Evolutionary conservation across 2,113 vertebrate species (phyloP).

Genomic region (Podilymbus podiceps): DNA sequence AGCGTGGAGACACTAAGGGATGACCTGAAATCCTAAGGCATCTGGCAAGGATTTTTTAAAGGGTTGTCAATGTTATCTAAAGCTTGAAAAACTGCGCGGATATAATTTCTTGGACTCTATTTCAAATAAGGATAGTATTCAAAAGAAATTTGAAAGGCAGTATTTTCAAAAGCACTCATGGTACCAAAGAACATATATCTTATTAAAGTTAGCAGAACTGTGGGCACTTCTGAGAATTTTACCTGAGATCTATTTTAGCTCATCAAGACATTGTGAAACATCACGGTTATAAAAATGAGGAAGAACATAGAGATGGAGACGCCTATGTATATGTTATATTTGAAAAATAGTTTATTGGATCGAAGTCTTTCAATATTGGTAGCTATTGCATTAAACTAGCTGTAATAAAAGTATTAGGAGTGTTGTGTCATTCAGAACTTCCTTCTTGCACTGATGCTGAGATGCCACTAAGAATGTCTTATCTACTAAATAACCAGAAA

Average conservation of each 20-base stretch:
- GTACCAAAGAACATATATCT: background rate
- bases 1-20: background rate
- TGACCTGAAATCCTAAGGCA: background rate
- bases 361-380: background rate
- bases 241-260: background rate
- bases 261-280: background rate
- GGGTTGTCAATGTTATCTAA: background rate
- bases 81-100: background rate
- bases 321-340: background rate
- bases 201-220: background rate
- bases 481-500: background rate
- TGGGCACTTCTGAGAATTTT: background rate
- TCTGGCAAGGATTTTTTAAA: background rate
- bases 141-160: background rate
- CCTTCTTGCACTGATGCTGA: background rate
- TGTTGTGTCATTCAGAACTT: background rate
- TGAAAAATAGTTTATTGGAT: background rate
- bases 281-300: background rate
- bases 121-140: background rate
- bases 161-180: constrained; percentile 11
- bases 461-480: background rate
- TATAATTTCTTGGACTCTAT: background rate
- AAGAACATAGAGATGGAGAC: background rate
- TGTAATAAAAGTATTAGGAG: background rate
- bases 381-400: background rate